Evolutionary conservation across 1,140 invertebrate genomes (phyloP), one percentile per base, ranked within the genome.

Genomic region (Thaumatotibia leucotreta): DNA sequence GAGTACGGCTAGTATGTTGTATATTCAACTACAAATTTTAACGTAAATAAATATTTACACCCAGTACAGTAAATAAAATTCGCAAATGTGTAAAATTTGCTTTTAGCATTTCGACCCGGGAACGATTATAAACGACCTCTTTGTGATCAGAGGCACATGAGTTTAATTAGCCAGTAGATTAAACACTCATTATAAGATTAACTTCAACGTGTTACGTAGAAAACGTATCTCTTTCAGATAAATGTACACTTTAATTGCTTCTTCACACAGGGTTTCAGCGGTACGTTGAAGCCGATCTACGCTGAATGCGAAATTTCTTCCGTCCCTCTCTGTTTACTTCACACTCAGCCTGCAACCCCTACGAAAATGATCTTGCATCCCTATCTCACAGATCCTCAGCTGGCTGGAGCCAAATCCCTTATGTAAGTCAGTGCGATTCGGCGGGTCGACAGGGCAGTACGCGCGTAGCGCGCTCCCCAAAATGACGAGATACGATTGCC

Each of bases 181-280:
- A 79, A 74, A 78, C 69, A 64, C 73, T 74, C 75, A 79, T 77
- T 64, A 50, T n/a, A 49, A 64, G 63, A 64, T 64, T 77, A 81
- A 77, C 68, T 61, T 63, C 17, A 61, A 71, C 50, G 67, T 61
- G 68, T 67, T 64, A 65, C 62, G 62, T 64, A 62, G 65, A 65
- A 72, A 75, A 76, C 31, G 65, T 70, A 76, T 75, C 71, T 74
- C 73, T 77, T 79, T 74, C 72, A 76, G 76, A 78, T 83, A 80
- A 79, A 83, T 84, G 72, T 82, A 80, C 77, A 79, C 84, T 88
- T 86, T 86, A 87, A 89, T 87, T 89, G 84, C 78, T 82, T 81
- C 75, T 84, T 85, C 83, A 76, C 77, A 84, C 80, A 78, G 81
- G 79, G 83, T 83, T 86, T 84, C 76, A 78, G 72, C 74, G 71